Conservation (phyloP, 2,113 vertebrate species). For the Emydocephalus ijimae region DNA sequence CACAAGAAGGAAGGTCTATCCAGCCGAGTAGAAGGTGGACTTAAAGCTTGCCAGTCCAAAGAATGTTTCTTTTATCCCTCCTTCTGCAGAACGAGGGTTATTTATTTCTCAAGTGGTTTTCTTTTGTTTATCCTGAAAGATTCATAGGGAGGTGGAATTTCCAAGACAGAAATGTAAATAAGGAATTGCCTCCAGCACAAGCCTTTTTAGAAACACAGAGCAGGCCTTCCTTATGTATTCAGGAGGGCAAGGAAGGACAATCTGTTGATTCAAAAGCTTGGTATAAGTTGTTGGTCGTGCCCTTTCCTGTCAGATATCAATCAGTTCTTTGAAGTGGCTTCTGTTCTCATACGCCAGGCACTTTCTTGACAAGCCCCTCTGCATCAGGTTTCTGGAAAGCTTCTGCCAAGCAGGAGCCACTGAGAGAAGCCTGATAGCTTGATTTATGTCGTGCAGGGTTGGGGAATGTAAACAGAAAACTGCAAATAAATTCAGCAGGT, state of each 20-base stretch:
- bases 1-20: not conserved
- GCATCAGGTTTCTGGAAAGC: not conserved
- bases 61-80: not conserved
- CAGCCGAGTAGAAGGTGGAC: not conserved
- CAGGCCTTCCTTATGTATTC: not conserved
- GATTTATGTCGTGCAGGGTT: not conserved
- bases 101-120: not conserved
- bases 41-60: not conserved
- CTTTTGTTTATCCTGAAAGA: not conserved
- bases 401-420: not conserved
- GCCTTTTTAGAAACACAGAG: not conserved
- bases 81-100: not conserved
- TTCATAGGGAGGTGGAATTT: not conserved
- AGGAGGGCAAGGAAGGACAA: not conserved
- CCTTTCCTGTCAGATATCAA: not conserved
- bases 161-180: not conserved
- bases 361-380: not conserved
- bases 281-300: not conserved
- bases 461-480: not conserved
- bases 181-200: not conserved
- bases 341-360: not conserved
- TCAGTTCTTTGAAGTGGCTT: not conserved
- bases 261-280: not conserved
- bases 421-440: not conserved
- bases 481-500: not conserved